Evolutionary conservation across 2,888 invertebrate species (phyloP), one percentile per base, ranked within the genome.

Genomic region (Yponomeuta malinellus): DNA sequence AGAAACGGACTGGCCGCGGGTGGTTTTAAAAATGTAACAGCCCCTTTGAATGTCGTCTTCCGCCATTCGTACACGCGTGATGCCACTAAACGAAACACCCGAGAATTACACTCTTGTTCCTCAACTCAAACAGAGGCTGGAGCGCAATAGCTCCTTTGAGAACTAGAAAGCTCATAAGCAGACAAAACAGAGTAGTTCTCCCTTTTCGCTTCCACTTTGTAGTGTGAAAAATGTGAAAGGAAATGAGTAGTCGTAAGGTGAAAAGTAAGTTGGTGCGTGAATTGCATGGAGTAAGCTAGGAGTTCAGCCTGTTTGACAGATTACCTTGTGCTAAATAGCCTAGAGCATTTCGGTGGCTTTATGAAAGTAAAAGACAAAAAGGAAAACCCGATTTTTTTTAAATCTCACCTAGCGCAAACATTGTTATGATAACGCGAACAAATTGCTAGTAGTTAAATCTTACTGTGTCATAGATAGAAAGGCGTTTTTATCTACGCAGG

Each of bases 121-220:
- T 87, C 59, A 69, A 69, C 69, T 68, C 88, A 88, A 89, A 88
- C 86, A 88, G 87, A 83, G 81, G 80, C 81, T 79, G 80, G 80
- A 78, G 83, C 81, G 89, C 83, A 88, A 90, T 88, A 87, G 86
- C 82, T 84, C 87, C 90, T 90, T 90, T 88, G 88, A 84, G 86
- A 83, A 81, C 81, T 82, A 82, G 77, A 81, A 81, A 87, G 86
- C 86, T 86, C 88, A 88, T 88, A 87, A 88, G 83, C 83, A 85
- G 82, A 84, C 84, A 83, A 80, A 81, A 81, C 81, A n/a, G 69
- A n/a, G 33, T 63, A 63, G 69, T 69, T 69, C n/a, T 37, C 48
- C n/a, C 67, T 67, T 48, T 67, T 43, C 33, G 43, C 15, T 10
- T 67, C 65, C 43, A 48, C 48, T 68, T 68, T 70, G 52, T 70